Base-by-base conservation (phyloP, 92 coral and sea anemone genomes). In the Pocillopora meandrina region DNA sequence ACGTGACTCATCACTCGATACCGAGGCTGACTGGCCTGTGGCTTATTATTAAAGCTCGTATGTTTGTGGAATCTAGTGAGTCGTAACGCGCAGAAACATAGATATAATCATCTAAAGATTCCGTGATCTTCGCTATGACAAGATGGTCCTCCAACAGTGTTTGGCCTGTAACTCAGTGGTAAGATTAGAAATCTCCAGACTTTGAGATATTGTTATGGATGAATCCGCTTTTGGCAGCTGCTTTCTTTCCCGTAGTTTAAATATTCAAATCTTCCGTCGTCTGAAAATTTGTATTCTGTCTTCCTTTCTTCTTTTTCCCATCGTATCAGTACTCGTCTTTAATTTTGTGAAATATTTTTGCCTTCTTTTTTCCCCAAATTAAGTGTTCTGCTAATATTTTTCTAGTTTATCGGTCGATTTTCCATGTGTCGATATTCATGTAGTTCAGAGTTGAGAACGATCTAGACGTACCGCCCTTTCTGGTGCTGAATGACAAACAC, bases 101-200 rank as follows among this genome's bases (percentile, higher is more conserved):
- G 62, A 65, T 47, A 16, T n/a, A 23, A 9, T 11, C 68, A 34
- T 12, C 74, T 11, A 17, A 11, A 62, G 82, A 15, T 68, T 49
- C 35, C 15, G 13, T 20, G 16, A 17, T 31, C 49, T 17, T 63
- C 2, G 75, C 6, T 12, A 15, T 42, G 31, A 18, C 31, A 52
- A 56, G 20, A 80, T 80, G 84, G 74, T 70, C 31, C 55, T 57
- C 23, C 68, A 68, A 70, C 84, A 80, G 66, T 80, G 84, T 52
- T 57, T 80, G 84, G 84, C 84, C 71, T 80, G 84, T 55, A 80
- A 80, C 42, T 49, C 84, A 66, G 65, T 18, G 77, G 85, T 81
- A 81, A 81, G 76, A 70, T 42, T 42, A 42, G 5, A 23, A 81
- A 36, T 26, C 17, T 10, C 75, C 9, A 31, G 56, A 7, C 49